phyloP scores from a whole-genome alignment of 2,797 vertebrate species.

The Lates japonicus region DNA sequence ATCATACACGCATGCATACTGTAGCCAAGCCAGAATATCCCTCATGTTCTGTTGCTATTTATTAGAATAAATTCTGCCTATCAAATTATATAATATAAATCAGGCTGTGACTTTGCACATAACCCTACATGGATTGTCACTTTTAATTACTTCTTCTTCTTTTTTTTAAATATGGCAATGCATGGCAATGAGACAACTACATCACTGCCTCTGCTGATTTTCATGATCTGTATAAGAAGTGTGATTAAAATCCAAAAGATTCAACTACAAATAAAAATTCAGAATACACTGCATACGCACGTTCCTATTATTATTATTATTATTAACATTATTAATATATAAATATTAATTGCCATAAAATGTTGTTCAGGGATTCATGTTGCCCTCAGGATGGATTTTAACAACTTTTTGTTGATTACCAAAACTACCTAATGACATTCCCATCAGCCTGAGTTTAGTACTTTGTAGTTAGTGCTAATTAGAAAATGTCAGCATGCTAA shows the following conservation, averaged over 20 bases:
- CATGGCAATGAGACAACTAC: background rate
- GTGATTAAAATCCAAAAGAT: background rate
- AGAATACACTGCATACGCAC: background rate
- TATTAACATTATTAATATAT: too few relatives aligned
- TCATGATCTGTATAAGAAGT: background rate
- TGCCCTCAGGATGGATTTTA: background rate
- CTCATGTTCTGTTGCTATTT: slow-evolving; percentile 86
- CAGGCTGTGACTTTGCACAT: slow-evolving; percentile 5
- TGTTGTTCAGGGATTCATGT: background rate
- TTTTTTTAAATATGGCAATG: background rate
- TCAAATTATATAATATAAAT: slow-evolving; percentile 49
- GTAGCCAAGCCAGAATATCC: slow-evolving; percentile 76
- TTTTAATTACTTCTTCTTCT: slow-evolving; percentile 7
- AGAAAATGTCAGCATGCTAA: background rate
- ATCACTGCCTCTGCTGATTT: background rate
- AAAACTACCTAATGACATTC: background rate
- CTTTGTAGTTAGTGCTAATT: background rate
- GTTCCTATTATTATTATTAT: too few relatives aligned
- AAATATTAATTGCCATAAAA: background rate
- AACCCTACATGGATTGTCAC: background rate
- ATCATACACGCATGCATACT: slow-evolving; percentile 18
- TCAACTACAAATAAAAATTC: background rate
- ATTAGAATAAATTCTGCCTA: slow-evolving; percentile 54
- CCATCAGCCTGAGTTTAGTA: background rate
- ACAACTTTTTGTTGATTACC: background rate